Evolutionary conservation across 1,140 invertebrate genomes (phyloP).

Genomic region (Panulirus ornatus): DNA sequence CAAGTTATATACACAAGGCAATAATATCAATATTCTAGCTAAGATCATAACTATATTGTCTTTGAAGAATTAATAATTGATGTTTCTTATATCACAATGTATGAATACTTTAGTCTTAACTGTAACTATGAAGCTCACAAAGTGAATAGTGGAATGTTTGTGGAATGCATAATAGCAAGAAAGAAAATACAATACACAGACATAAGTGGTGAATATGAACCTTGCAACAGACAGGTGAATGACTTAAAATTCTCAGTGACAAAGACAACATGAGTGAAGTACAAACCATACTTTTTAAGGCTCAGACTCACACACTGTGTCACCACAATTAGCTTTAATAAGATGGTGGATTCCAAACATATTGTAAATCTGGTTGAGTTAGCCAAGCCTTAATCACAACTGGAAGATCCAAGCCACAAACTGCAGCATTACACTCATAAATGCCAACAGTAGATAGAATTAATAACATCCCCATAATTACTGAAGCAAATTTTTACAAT

Average conservation of each 20-base stretch:
- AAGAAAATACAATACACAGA: slow-evolving; percentile 9
- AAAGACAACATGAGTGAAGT: neutral
- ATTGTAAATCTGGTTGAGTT: neutral
- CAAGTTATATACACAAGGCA: slow-evolving; percentile 72
- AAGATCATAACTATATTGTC: slow-evolving; percentile 49
- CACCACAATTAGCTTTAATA: slow-evolving; percentile 13
- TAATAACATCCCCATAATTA: neutral
- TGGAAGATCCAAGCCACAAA: slow-evolving; percentile 11
- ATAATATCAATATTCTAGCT: slow-evolving; percentile 64
- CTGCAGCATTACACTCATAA: slow-evolving; percentile 4
- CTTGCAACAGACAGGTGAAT: neutral
- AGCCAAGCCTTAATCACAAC: neutral
- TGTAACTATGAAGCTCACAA: slow-evolving; percentile 43
- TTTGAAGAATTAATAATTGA: slow-evolving; percentile 48
- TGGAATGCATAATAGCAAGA: neutral
- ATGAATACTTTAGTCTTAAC: slow-evolving; percentile 43
- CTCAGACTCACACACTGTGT: slow-evolving; percentile 1
- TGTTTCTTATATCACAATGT: slow-evolving; percentile 60
- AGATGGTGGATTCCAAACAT: slow-evolving; percentile 20
- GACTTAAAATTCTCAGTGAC: neutral
- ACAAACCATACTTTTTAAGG: slow-evolving; percentile 5
- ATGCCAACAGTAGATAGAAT: neutral
- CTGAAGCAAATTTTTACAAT: neutral
- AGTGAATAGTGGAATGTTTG: slow-evolving; percentile 34
- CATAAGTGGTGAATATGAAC: slow-evolving; percentile 12